Percentiles rank a stretch among this genome's conserved stretches.
Conservation (phyloP, 2,113 vertebrate species). For the Girardinichthys multiradiatus region DNA sequence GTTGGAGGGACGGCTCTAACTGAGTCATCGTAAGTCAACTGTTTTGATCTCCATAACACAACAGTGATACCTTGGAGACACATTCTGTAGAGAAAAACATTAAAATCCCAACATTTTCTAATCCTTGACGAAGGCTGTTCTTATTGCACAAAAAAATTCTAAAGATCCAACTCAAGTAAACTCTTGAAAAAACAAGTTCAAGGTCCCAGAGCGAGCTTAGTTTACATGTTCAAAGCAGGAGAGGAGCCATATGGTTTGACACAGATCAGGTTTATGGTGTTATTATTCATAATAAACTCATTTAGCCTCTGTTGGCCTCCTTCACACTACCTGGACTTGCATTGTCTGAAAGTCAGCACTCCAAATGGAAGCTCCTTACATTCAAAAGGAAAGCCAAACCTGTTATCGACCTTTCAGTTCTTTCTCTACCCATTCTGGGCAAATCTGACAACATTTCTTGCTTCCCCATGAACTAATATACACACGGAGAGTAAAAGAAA, state of each 20-base stretch:
- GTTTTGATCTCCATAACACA: background rate
- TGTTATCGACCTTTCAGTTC: conserved; percentile 24
- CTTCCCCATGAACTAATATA: conserved; percentile 11
- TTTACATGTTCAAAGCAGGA: conserved; percentile 1
- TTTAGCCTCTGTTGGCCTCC: conserved; percentile 15
- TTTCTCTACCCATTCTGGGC: background rate
- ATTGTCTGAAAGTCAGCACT: conserved; percentile 43
- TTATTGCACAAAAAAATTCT: background rate
- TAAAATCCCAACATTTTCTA: background rate
- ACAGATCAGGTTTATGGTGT: background rate
- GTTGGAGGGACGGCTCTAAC: background rate
- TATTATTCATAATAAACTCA: conserved; percentile 14
- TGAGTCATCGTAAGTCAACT: conserved; percentile 35
- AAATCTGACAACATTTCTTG: conserved; percentile 4
- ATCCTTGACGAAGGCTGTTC: background rate
- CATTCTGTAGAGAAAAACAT: background rate
- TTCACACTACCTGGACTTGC: conserved; percentile 34
- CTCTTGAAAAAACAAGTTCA: conserved; percentile 10
- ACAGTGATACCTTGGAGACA: conserved; percentile 28
- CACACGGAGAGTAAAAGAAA: conserved; percentile 1
- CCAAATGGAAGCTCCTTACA: background rate
- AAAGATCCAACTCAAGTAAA: background rate
- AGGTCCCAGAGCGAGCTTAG: background rate
- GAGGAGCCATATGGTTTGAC: background rate
- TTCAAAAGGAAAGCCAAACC: conserved; percentile 27